A percentile compares a stretch with the other conserved stretches of the same genome.
phyloP scores from a whole-genome alignment of 2,113 vertebrate species.

The Pteruthius melanotis region DNA sequence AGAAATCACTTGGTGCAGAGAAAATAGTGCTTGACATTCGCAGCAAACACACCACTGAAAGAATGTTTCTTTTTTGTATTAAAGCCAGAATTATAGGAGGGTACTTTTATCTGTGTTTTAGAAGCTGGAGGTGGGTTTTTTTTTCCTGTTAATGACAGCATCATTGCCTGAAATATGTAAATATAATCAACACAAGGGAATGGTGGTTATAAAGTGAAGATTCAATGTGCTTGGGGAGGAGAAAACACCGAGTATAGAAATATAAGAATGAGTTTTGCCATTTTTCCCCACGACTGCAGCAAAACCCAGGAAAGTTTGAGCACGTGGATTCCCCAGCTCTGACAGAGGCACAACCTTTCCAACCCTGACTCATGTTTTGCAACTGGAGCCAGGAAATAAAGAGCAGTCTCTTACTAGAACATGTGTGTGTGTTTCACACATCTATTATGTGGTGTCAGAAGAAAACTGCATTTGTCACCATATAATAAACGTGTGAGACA shows the following conservation, averaged over 20 bases:
- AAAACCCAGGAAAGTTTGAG: not conserved
- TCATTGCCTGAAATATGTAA: not conserved
- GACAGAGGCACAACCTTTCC: slow-evolving; percentile 27
- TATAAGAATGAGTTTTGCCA: not conserved
- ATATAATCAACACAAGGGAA: not conserved
- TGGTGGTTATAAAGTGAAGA: not conserved
- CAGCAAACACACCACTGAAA: not conserved
- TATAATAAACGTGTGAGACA: slow-evolving; percentile 62
- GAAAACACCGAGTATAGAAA: not conserved
- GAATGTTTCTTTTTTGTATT: not conserved
- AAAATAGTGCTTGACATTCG: not conserved
- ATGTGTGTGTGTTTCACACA: slow-evolving; percentile 50
- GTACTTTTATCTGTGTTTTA: not conserved
- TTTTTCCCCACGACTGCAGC: not conserved
- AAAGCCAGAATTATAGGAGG: not conserved
- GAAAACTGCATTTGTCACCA: slow-evolving; percentile 54
- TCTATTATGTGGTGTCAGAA: slow-evolving; percentile 62
- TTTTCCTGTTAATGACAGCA: not conserved
- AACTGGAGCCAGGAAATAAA: slow-evolving; percentile 45
- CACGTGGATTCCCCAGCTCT: not conserved
- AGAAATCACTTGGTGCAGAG: not conserved
- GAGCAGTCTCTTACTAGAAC: slow-evolving; percentile 39
- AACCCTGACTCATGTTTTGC: slow-evolving; percentile 43
- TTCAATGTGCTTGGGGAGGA: not conserved
- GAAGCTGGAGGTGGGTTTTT: not conserved